These are phyloP conservation scores for Sinosuthora webbiana DNA, from an alignment of 2,113 vertebrate species.

Conservation along the genomic window DNA sequence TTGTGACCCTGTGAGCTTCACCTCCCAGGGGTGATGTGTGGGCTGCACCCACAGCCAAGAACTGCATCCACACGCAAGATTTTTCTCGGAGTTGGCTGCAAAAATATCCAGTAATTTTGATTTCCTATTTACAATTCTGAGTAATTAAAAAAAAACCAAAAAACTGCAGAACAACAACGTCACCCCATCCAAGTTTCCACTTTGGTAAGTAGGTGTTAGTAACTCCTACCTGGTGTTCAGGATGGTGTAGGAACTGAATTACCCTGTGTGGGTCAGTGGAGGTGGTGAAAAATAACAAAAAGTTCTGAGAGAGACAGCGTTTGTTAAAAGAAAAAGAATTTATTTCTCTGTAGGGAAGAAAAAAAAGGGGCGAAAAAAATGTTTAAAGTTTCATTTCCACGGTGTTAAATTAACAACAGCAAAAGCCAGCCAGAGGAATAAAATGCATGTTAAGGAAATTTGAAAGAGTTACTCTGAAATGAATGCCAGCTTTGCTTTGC, in stretches of 20 bases:
- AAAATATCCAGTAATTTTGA: neutral
- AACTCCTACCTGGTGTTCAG: neutral
- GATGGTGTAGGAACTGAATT: neutral
- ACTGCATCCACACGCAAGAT: neutral
- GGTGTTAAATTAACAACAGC: slow-evolving; percentile 16
- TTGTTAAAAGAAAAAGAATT: neutral
- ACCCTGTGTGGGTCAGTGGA: neutral
- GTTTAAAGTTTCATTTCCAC: neutral
- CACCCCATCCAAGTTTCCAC: neutral
- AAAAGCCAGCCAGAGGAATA: slow-evolving; percentile 23
- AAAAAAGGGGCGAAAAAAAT: neutral
- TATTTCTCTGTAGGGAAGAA: neutral
- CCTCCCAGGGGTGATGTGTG: neutral
- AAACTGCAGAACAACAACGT: neutral
- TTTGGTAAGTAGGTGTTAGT: neutral
- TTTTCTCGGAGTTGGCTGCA: neutral
- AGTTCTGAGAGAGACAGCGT: neutral
- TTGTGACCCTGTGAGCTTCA: neutral
- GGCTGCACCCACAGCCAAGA: neutral
- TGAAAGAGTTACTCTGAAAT: slow-evolving; percentile 1
- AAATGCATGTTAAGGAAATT: slow-evolving; percentile 33
- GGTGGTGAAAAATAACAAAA: neutral
- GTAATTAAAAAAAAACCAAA: neutral
- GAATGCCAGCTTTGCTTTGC: slow-evolving; percentile 3
- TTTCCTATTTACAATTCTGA: neutral